Conservation (phyloP, 2,888 invertebrate genomes). For the Dendrolimus houi region DNA sequence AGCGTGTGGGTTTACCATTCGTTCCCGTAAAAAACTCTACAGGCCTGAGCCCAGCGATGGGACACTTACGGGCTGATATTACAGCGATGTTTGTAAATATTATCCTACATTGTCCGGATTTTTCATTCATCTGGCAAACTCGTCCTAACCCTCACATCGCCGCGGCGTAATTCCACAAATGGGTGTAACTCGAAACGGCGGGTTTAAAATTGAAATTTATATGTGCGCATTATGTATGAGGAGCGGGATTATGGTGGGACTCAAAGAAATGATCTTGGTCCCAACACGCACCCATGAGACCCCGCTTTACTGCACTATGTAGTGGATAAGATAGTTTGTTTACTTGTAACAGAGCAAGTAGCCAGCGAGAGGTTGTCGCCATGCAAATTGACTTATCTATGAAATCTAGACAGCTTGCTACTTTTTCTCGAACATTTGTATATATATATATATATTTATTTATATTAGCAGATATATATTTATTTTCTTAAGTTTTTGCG, state of each 20-base stretch:
- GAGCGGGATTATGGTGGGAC: constrained; percentile 39
- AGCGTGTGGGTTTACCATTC: too few species aligned
- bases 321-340: neutral
- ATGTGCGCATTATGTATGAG: constrained; percentile 71
- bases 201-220: constrained; percentile 76
- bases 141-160: constrained; percentile 13
- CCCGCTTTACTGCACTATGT: neutral
- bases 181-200: constrained; percentile 63
- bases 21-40: too few species aligned
- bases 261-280: constrained; percentile 21
- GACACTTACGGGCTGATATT: too few species aligned
- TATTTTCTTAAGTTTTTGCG: too few species aligned
- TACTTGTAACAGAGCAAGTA: neutral
- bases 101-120: neutral
- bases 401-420: too few species aligned
- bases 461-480: too few species aligned
- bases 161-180: constrained; percentile 63
- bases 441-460: too few species aligned
- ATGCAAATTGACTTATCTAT: constrained; percentile 5
- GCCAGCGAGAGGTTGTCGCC: too few species aligned
- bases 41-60: too few species aligned
- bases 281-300: neutral
- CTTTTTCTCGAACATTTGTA: too few species aligned
- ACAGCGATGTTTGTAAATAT: neutral
- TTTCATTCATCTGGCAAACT: neutral